Evolutionary conservation across 2,888 invertebrate species (phyloP), one percentile per base, ranked within the genome.

Genomic region (Ophion slaviceki): DNA sequence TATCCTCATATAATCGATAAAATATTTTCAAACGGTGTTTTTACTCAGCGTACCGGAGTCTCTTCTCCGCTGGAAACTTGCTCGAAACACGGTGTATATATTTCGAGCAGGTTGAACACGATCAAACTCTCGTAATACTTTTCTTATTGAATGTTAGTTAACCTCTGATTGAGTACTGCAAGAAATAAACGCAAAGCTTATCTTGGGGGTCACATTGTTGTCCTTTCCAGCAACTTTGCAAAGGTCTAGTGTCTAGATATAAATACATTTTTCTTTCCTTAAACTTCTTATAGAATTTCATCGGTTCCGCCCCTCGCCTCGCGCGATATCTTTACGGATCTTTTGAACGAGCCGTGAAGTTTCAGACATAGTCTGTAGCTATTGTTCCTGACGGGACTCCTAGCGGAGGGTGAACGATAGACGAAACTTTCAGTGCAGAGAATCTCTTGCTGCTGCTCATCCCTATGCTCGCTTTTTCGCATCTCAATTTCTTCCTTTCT

Each of bases 231-330:
- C 8, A 36, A 79, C 40, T 66, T 71, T 71, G 64, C 74, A 57
- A 20, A 57, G n/a, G 62, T 62, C 68, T 28, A 67, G 20, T 67
- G 80, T 75, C 75, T 79, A 8, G 77, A 86, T 74, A 82, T 84
- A 80, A 67, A 67, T 47, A 76, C 62, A 14, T 74, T 61, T 61
- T 70, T 74, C 70, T 64, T 66, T 70, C 40, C 28, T 11, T 8
- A 82, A 86, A 84, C 61, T 86, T 82, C 36, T 80, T 82, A 86
- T 84, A 80, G 82, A 84, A 82, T 82, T 86, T 80, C 82, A 84
- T 82, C 47, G 82, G 77, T 77, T 79, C 45, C 64, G 64, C 57
- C 74, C 74, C 66, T 85, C 47, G 81, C 70, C 66, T 85, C 57
- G 64, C 47, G 80, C 62, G 80, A 61, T 72, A 82, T 86, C 82